Conservation (phyloP, 2,113 vertebrate species). For the Polypterus bichir region DNA sequence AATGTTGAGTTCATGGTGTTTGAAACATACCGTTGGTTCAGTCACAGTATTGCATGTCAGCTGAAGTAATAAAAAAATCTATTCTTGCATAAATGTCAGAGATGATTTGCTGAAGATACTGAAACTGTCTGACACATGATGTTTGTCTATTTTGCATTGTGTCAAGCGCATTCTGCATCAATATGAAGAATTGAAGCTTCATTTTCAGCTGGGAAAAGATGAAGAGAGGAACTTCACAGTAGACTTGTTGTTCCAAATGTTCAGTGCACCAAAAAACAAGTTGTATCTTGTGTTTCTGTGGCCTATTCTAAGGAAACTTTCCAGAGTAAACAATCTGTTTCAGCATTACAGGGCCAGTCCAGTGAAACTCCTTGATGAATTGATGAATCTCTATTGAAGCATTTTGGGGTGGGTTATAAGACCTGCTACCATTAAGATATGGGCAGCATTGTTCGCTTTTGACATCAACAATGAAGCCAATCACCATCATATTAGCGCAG, state of each 20-base stretch:
- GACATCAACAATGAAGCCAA: too few species aligned
- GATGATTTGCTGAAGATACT: neutral
- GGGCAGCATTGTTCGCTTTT: too few species aligned
- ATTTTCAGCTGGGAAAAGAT: slow-evolving; percentile 8
- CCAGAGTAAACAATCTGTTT: too few species aligned
- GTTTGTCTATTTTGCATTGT: slow-evolving; percentile 3
- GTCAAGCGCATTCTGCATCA: slow-evolving; percentile 5
- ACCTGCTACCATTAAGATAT: too few species aligned
- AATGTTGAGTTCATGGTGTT: slow-evolving; percentile 9
- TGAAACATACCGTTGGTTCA: slow-evolving; percentile 4
- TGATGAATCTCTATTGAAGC: slow-evolving; percentile 6
- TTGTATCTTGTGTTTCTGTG: slow-evolving; percentile 7
- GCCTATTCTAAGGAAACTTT: neutral
- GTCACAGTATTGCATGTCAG: neutral
- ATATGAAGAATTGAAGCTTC: slow-evolving; percentile 3
- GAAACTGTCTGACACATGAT: neutral
- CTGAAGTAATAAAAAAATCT: neutral
- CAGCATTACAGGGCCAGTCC: too few species aligned
- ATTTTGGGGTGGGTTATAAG: neutral
- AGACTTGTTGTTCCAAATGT: slow-evolving; percentile 6
- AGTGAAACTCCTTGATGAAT: slow-evolving; percentile 1
- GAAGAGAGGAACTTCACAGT: slow-evolving; percentile 7
- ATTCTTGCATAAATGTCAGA: too few species aligned
- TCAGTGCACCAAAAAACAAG: slow-evolving; percentile 5
- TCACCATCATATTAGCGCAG: too few species aligned